Base-by-base conservation (phyloP, 30 jellyfish, hydroid and myxozoan genomes). In the Aurelia aurita complex sp. Pacific region DNA sequence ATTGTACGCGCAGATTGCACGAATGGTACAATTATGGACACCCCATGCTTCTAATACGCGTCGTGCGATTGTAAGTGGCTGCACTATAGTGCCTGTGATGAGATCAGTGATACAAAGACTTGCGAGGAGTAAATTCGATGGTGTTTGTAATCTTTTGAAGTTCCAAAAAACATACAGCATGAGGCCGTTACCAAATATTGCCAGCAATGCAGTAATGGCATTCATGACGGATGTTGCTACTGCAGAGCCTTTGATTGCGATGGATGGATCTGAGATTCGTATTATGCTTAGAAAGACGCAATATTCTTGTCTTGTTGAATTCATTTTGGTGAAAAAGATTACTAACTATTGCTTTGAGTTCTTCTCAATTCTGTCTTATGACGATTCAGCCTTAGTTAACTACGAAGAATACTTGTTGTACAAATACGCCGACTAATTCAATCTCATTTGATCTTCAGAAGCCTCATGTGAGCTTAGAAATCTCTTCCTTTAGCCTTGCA, bases 1-100 rank as follows among this genome's bases (percentile, higher is more conserved):
- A 23, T 84, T 70, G 63, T 73, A 84, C n/a, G 93, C 93, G 62
- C 93, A 84, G 23, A 84, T 69, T n/a, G 93, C 81, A 9, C 93
- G 93, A 9, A 74, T 60, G n/a, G 1, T 36, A 88, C 93, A 84
- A 57, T 84, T 63, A 57, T 84, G 93, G 2, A 78, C 82, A 36
- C 93, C 93, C 73, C 81, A 36, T 33, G 93, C 93, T 59, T 84
- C 93, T 14, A 84, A 18, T 17, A 74, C 11, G 13, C 93, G 87
- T 50, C 93, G 55, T 23, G 93, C 74, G 1, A 84, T 73, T 46
- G 93, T 71, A 50, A 84, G 55, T 19, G 93, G 93, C 51, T 84
- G 93, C 46, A 84, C 93, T 5, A 84, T 55, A 0, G 78, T 32
- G 38, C 93, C 93, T 6, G 93, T 84, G 65, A 84, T 40, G 52